A percentile compares a stretch with the other conserved stretches of the same genome.
Conservation (phyloP, 1,140 invertebrate genomes). For the Pomphorhynchus laevis region DNA sequence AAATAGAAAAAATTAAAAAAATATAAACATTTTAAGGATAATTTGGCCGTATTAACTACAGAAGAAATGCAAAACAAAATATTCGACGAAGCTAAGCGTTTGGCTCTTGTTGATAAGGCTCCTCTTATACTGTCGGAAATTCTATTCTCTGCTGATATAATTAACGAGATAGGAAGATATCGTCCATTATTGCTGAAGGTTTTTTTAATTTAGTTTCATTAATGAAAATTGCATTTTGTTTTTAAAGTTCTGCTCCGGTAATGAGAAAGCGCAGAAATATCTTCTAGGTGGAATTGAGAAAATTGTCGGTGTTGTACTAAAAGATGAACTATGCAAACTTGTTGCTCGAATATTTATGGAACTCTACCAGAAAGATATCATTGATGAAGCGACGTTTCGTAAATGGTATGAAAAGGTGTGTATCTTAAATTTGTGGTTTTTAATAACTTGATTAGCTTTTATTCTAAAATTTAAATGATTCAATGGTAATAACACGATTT, state of each 20-base stretch:
- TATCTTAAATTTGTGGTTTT: no score
- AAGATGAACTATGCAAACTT: slow-evolving; percentile 40
- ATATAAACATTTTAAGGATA: no score
- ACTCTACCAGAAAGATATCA: slow-evolving; percentile 66
- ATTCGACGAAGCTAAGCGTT: slow-evolving; percentile 54
- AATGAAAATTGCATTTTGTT: background rate
- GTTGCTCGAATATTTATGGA: slow-evolving; percentile 55
- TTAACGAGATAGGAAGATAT: slow-evolving; percentile 29
- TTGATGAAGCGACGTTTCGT: slow-evolving; percentile 62
- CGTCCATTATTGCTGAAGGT: slow-evolving; percentile 24
- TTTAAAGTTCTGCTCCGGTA: slow-evolving; percentile 43
- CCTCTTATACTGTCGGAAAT: slow-evolving; percentile 60
- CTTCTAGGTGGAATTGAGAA: slow-evolving; percentile 72
- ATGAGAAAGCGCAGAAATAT: slow-evolving; percentile 61
- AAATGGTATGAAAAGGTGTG: slow-evolving; percentile 62
- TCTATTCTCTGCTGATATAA: slow-evolving; percentile 45
- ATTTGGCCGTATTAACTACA: slow-evolving; percentile 16
- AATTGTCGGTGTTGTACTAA: slow-evolving; percentile 38
- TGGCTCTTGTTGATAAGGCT: slow-evolving; percentile 72
- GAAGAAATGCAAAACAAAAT: slow-evolving; percentile 46
- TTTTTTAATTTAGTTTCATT: slow-evolving; percentile 11
- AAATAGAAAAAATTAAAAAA: no score
- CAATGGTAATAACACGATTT: no score
- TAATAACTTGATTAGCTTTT: no score
- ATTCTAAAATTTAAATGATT: no score